These are phyloP conservation scores for Mormyrus iriodes DNA, from an alignment of 2,113 vertebrate species.

Conservation along the genomic window DNA sequence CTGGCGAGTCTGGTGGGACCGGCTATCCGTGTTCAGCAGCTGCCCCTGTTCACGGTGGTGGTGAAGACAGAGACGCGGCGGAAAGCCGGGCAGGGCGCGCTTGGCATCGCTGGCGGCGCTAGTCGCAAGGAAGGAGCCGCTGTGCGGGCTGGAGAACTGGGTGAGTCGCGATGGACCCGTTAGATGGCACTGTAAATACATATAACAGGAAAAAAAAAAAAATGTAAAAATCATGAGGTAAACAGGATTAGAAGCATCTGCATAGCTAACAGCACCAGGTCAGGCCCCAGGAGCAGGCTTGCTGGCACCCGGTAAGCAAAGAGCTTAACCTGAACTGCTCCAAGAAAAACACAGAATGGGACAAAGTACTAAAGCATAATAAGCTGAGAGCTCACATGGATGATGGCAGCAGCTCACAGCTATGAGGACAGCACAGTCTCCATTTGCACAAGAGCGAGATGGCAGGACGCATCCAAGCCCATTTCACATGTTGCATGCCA, in stretches of 20 bases:
- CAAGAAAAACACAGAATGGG: not conserved
- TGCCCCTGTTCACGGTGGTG: constrained; percentile 78
- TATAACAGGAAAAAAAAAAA: no score
- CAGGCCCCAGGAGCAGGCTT: not conserved
- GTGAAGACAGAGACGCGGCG: constrained; percentile 60
- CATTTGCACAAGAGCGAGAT: not conserved
- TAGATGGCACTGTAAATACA: constrained; percentile 72
- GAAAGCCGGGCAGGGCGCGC: constrained; percentile 75
- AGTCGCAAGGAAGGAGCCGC: constrained; percentile 68
- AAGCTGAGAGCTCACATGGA: not conserved
- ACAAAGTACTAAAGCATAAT: not conserved
- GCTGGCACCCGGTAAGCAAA: not conserved
- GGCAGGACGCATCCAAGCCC: not conserved
- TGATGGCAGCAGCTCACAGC: not conserved
- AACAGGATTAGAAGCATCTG: not conserved
- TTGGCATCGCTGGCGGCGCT: constrained; percentile 91
- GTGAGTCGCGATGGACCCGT: constrained; percentile 76
- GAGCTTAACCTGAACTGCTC: not conserved
- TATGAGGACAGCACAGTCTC: not conserved
- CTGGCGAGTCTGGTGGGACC: constrained; percentile 65
- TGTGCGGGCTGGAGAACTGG: constrained; percentile 66
- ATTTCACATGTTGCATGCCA: not conserved
- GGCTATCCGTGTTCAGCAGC: constrained; percentile 76
- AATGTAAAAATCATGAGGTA: not conserved
- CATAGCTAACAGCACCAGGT: not conserved